Base-by-base conservation (phyloP, 2,888 invertebrate species). In the Phaonia tiefii region DNA sequence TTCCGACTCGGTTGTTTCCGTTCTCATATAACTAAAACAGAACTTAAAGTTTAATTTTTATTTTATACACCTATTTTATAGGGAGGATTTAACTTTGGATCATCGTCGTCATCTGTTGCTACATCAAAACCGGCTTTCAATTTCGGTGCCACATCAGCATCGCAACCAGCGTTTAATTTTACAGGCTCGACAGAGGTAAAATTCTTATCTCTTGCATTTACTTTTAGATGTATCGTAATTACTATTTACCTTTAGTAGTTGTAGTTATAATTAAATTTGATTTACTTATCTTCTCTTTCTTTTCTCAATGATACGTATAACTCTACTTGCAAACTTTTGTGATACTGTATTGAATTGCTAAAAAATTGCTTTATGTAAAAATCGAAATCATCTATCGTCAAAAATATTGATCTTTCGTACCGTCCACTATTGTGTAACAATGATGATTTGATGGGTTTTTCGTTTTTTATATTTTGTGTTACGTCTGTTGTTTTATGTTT, bases 131-230 rank as follows among this genome's bases (percentile, higher is more conserved):
- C 86, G 70, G 86, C 88, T 72, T 89, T 89, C 82, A 88, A 88
- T 70, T 89, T 89, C 77, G 86, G 87, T 5, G 46, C 84, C 54
- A 42, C 83, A 26, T 67, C 79, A 17, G 70, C 67, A n/a, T 80
- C 74, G 39, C 79, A 83, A 39, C 83, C 86, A n/a, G 84, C 88
- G 46, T 90, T 89, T 75, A 89, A 88, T 75, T 90, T 89, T 74
- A 86, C 89, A n/a, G 86, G 86, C 46, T 60, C 84, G n/a, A 65
- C 84, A 75, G 85, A 85, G 83, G 85, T 85, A 82, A 11, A 7
- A 44, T 37, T 37, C 15, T 31, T 37, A 58, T 15, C 37, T 17
- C 13, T 51, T 56, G 13, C n/a, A 46, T n/a, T n/a, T n/a, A n/a
- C n/a, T n/a, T n/a, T n/a, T n/a, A n/a, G n/a, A n/a, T n/a, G n/a